Evolutionary conservation across 2,113 vertebrate genomes (phyloP).

Genomic region (Synchiropus splendidus): DNA sequence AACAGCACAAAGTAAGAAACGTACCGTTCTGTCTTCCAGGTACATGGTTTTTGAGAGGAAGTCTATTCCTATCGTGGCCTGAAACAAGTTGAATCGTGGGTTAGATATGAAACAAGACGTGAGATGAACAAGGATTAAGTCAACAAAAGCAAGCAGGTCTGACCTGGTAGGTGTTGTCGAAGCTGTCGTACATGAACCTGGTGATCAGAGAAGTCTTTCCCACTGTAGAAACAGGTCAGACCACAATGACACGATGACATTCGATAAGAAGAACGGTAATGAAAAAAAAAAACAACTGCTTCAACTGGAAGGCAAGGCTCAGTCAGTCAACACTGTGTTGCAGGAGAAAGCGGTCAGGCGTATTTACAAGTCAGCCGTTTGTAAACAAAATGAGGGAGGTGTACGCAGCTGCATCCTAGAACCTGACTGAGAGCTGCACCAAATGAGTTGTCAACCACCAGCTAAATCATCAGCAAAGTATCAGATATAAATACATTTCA

Average conservation of each 20-base stretch:
- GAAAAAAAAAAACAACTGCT: background rate
- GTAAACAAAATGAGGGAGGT: background rate
- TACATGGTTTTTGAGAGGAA: slow-evolving; percentile 99
- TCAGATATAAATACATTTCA: too few species aligned
- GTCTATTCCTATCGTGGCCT: slow-evolving; percentile 99
- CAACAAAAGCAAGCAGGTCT: slow-evolving; percentile 10
- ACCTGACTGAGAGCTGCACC: too few species aligned
- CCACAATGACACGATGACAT: background rate
- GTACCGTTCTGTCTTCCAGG: slow-evolving; percentile 98
- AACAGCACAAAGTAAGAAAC: slow-evolving; percentile 24
- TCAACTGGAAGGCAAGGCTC: background rate
- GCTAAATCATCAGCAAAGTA: too few species aligned
- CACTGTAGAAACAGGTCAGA: slow-evolving; percentile 66
- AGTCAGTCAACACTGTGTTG: background rate
- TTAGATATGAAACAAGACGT: background rate
- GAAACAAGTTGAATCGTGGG: slow-evolving; percentile 26
- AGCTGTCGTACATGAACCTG: slow-evolving; percentile 99
- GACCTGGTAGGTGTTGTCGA: slow-evolving; percentile 97
- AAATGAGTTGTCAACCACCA: too few species aligned
- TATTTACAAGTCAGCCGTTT: too few species aligned
- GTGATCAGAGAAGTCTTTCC: slow-evolving; percentile 97
- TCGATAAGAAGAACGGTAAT: background rate
- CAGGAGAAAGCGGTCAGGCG: background rate
- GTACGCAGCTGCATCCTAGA: too few species aligned
- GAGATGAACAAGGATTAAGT: background rate